Evolutionary conservation across 1,140 invertebrate species (phyloP), one percentile per base, ranked within the genome.

Genomic region (Euwallacea similis): DNA sequence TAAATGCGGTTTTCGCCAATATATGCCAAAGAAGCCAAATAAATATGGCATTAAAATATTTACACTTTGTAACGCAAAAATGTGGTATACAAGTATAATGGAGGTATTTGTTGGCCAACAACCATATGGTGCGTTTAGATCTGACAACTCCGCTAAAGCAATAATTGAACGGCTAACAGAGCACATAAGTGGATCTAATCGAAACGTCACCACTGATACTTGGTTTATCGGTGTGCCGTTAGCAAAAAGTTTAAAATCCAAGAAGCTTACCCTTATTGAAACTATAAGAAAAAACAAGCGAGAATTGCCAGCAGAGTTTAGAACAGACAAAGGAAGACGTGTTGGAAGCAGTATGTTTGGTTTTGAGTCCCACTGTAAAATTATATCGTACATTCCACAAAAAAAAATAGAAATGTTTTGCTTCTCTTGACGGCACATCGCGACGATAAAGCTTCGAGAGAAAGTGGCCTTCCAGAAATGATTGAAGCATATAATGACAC

Each of bases 21-120:
- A 73, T 54, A 72, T 74, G 7, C 58, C 82, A 53, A 78, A 77
- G 1, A 85, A 84, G 73, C 82, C 81, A 59, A 76, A 74, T 33
- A 83, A 82, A 72, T 86, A 84, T 76, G 84, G 82, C 3, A 79
- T 85, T 55, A 84, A 85, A 76, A 69, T 81, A 47, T 82, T 75
- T 71, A 80, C 76, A 76, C 70, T 78, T 66, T 81, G 77, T 69
- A 75, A 78, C 62, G 74, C 65, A 10, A 63, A 55, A 65, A 76
- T 69, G 50, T 53, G 64, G 43, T 76, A 78, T 74, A 74, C 72
- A 72, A 33, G 76, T 15, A 46, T 53, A 61, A 75, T 70, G n/a
- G 16, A 69, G 44, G 9, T 77, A 47, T 77, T 74, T 50, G 74
- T 66, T 54, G 77, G 60, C 6, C 42, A 44, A 62, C 41, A 43